These are phyloP conservation scores for Pterophyllum scalare DNA, from an alignment of 2,113 vertebrate species.

Conservation along the genomic window DNA sequence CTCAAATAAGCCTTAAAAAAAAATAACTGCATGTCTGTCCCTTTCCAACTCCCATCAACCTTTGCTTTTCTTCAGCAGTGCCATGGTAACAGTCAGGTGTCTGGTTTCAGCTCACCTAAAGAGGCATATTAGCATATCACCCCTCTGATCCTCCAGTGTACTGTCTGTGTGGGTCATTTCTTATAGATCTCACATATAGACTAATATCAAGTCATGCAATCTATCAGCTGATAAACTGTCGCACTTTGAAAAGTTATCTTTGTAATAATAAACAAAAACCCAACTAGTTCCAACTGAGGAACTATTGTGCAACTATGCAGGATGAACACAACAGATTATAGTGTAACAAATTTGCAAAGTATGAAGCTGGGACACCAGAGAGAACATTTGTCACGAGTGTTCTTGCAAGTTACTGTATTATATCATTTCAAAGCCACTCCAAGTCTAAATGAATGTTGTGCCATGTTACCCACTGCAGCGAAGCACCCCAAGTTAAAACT, in stretches of 20 bases:
- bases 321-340: background rate
- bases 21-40: constrained; percentile 12
- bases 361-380: no score
- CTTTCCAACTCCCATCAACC: constrained; percentile 54
- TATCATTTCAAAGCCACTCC: no score
- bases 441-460: no score
- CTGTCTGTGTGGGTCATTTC: background rate
- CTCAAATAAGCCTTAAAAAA: background rate
- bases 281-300: background rate
- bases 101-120: constrained; percentile 65
- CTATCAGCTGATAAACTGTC: background rate
- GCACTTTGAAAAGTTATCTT: background rate
- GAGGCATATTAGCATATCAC: constrained; percentile 26
- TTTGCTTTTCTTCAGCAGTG: constrained; percentile 47
- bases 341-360: no score
- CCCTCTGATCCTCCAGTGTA: constrained; percentile 19
- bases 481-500: no score
- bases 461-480: background rate
- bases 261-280: background rate
- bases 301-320: background rate
- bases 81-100: constrained; percentile 73
- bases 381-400: no score
- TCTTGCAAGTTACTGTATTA: no score
- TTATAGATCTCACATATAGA: background rate
- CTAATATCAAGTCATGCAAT: background rate